Percentiles rank a stretch among this genome's conserved stretches.
Evolutionary conservation across 1,140 invertebrate species (phyloP).

Genomic region (Asobara japonica): DNA sequence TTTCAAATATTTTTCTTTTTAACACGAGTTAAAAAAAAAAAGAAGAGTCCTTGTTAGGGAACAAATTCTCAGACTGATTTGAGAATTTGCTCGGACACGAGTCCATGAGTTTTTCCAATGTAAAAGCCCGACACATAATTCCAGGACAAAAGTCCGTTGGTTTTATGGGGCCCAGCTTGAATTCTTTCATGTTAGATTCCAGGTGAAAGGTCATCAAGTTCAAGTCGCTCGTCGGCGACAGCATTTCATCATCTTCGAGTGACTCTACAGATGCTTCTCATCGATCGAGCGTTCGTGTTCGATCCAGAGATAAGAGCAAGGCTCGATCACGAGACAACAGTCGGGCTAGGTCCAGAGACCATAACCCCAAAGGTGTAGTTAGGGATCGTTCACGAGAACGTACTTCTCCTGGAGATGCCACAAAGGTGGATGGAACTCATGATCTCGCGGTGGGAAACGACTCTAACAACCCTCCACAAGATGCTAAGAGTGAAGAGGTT

Average conservation of each 20-base stretch:
- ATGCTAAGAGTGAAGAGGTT: not conserved
- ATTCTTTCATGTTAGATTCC: not conserved
- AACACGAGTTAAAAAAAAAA: not conserved
- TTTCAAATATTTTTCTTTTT: not conserved
- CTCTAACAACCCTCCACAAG: not conserved
- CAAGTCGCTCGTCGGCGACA: not conserved
- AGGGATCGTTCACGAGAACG: not conserved
- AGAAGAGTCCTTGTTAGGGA: not conserved
- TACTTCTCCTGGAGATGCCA: not conserved
- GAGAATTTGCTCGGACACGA: not conserved
- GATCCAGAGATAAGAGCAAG: not conserved
- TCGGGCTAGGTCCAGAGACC: not conserved
- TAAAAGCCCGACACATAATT: not conserved
- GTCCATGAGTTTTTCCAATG: not conserved
- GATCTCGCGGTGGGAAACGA: not conserved
- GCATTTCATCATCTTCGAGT: not conserved
- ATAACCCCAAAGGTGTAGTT: not conserved
- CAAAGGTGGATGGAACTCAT: not conserved
- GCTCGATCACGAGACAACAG: not conserved
- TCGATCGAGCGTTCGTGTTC: not conserved
- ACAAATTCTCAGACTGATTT: not conserved
- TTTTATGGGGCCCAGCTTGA: not conserved
- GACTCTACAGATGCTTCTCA: not conserved
- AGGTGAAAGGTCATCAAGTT: not conserved
- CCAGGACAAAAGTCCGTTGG: not conserved